Evolutionary conservation across 1,140 invertebrate species (phyloP), one percentile per base, ranked within the genome.

Genomic region (Calliphora vicina): DNA sequence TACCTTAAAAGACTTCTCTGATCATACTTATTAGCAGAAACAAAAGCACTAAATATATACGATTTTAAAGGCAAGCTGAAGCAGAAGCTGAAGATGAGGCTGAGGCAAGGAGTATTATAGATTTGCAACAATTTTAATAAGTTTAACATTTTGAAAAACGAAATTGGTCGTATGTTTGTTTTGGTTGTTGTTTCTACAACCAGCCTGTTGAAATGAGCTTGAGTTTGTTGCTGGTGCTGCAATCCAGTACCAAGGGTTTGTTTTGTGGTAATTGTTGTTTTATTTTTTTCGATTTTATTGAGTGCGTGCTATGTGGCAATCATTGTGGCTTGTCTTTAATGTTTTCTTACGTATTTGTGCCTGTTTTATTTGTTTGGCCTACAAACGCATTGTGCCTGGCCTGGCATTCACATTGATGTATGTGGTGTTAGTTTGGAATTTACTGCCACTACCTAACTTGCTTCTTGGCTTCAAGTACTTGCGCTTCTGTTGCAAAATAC

Each of bases 1-100:
- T 87, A 86, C 85, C 86, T 88, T 88, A 88, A 88, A 86, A 88
- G 87, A 87, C 87, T 88, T 88, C 87, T 88, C 86, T 88, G 87
- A 88, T 88, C 87, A 87, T 80, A 86, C 86, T 88, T 88, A 88
- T 88, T 88, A 87, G 87, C 61, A 67, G 25, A 1, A 23, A 23
- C 61, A 23, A n/a, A 6, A 57, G 8, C 50, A 57, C 6, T 35
- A 35, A 35, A 35, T n/a, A n/a, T n/a, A n/a, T n/a, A n/a, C n/a
- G n/a, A n/a, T 35, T 35, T 5, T 35, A 10, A 35, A n/a, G 45
- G 17, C 45, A 50, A 50, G 45, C 42, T n/a, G n/a, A n/a, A n/a
- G 42, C 5, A 43, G 42, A 43, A 43, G 12, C 42, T 43, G 42
- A 5, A 6, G 42, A 17, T 20, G 23, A 23, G 20, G 61, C 61